These are phyloP conservation scores for Trochalopteron elliotii DNA, from an alignment of 2,113 vertebrate species.

Conservation along the genomic window DNA sequence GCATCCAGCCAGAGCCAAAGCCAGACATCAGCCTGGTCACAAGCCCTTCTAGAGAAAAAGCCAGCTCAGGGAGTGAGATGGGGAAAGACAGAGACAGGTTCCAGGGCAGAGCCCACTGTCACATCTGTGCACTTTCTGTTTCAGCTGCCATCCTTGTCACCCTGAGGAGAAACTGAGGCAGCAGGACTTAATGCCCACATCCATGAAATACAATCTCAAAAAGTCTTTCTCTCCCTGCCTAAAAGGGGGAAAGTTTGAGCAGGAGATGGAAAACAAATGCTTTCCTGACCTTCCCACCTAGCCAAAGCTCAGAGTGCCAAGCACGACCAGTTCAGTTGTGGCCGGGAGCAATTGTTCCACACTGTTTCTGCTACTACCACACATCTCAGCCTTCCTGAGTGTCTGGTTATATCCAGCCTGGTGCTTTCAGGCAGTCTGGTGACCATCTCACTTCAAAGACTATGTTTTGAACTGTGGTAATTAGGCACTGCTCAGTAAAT, in stretches of 20 bases:
- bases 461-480: background rate
- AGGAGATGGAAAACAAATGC: background rate
- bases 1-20: background rate
- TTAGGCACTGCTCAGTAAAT: background rate
- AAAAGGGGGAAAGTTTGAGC: background rate
- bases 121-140: background rate
- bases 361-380: background rate
- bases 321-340: background rate
- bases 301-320: background rate
- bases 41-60: background rate
- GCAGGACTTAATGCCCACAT: background rate
- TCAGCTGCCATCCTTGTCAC: background rate
- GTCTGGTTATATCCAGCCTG: background rate
- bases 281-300: background rate
- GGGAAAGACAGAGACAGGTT: background rate
- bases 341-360: background rate
- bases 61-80: background rate
- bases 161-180: background rate
- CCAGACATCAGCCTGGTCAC: background rate
- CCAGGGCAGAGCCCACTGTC: background rate
- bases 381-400: background rate
- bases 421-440: background rate
- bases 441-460: background rate
- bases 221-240: background rate
- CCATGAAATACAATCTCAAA: background rate